These are phyloP conservation scores for Trissolcus japonicus DNA, from an alignment of 2,888 invertebrate genomes.

Conservation along the genomic window DNA sequence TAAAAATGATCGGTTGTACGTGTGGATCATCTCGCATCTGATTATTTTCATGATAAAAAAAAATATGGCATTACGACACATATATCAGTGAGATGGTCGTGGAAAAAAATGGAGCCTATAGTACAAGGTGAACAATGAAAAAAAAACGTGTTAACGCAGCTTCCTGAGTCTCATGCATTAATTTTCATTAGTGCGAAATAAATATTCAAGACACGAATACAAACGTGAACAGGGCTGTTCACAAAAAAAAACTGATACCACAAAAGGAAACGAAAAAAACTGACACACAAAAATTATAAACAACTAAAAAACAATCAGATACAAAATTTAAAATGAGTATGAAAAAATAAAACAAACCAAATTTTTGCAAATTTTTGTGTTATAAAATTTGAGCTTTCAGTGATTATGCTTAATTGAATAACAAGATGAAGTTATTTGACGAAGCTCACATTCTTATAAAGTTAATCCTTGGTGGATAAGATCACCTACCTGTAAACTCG, in stretches of 20 bases:
- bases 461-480: constrained; percentile 64
- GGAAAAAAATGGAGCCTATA: constrained; percentile 31
- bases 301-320: too few relatives aligned
- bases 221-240: constrained; percentile 8
- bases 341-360: too few relatives aligned
- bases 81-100: constrained; percentile 10
- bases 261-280: constrained; percentile 18
- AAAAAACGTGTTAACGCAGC: constrained; percentile 75
- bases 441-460: constrained; percentile 10
- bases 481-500: constrained; percentile 98
- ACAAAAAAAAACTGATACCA: background rate
- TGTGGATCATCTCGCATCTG: constrained; percentile 21
- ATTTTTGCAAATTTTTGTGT: background rate
- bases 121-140: constrained; percentile 17
- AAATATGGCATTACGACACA: constrained; percentile 23
- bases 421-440: too few relatives aligned
- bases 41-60: constrained; percentile 35
- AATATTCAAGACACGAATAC: constrained; percentile 45
- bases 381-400: background rate
- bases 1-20: constrained; percentile 21
- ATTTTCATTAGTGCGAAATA: constrained; percentile 38
- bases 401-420: too few relatives aligned
- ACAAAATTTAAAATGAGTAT: too few relatives aligned
- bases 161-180: constrained; percentile 76
- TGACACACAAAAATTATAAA: background rate